Conservation (phyloP, 2,797 vertebrate species). For the Acropternis orthonyx region DNA sequence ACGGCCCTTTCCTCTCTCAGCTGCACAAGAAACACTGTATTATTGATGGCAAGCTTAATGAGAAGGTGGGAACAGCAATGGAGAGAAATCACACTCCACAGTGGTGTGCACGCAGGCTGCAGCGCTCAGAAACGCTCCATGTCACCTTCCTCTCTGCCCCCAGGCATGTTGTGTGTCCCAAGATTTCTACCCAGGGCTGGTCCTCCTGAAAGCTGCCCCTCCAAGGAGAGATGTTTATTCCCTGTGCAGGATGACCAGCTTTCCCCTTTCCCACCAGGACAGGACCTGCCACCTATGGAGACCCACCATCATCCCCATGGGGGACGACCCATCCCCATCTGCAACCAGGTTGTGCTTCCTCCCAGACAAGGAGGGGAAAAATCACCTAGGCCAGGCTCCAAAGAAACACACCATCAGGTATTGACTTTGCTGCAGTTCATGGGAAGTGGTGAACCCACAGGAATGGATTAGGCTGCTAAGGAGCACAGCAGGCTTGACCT, state of each 20-base stretch:
- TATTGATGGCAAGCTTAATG: not conserved
- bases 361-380: not conserved
- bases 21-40: not conserved
- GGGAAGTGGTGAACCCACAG: not conserved
- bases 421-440: not conserved
- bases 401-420: not conserved
- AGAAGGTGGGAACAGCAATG: not conserved
- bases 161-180: rapidly evolving
- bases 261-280: not conserved
- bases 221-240: not conserved
- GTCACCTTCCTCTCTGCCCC: rapidly evolving
- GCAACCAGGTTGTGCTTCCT: not conserved
- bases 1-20: not conserved
- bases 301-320: not conserved
- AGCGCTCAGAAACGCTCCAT: not conserved
- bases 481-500: not conserved
- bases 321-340: not conserved
- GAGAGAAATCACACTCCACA: not conserved
- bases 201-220: not conserved
- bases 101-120: rapidly evolving
- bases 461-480: not conserved
- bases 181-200: not conserved
- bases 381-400: not conserved
- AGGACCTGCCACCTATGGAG: not conserved
- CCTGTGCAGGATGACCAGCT: not conserved